Evolutionary conservation across 2,113 vertebrate species (phyloP).

Genomic region (Telmatochromis sp.): DNA sequence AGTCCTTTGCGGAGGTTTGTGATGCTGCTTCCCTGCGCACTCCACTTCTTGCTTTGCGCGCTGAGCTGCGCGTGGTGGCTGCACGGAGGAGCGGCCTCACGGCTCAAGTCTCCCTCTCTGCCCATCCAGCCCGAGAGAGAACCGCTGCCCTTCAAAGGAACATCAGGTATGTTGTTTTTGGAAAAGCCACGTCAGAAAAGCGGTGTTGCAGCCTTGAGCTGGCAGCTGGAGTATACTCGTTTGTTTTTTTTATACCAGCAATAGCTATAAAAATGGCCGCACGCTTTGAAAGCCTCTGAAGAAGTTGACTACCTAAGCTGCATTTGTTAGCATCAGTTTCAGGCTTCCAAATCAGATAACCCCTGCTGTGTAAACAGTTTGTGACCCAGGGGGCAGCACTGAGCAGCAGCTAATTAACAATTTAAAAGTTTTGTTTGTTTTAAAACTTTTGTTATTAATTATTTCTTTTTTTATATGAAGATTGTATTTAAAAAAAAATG

Average conservation of each 20-base stretch:
- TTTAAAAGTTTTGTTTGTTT: neutral
- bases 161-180: slow-evolving; percentile 70
- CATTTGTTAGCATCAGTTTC: neutral
- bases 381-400: neutral
- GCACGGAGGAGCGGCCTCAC: slow-evolving; percentile 41
- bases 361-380: neutral
- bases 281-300: neutral
- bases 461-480: neutral
- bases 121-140: slow-evolving; percentile 84
- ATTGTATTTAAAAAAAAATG: rapidly evolving
- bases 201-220: neutral
- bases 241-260: neutral
- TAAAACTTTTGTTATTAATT: neutral
- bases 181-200: neutral
- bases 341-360: neutral
- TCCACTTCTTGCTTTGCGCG: slow-evolving; percentile 50
- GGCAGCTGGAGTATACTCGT: neutral
- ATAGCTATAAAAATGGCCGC: neutral
- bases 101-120: slow-evolving; percentile 72
- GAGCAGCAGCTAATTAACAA: neutral
- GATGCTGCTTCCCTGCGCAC: slow-evolving; percentile 58
- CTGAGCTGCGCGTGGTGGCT: slow-evolving; percentile 61
- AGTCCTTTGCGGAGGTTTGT: neutral
- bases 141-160: slow-evolving; percentile 74
- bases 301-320: neutral